Evolutionary conservation across 2,888 invertebrate genomes (phyloP), one percentile per base, ranked within the genome.

Genomic region (Portevinia maculata): DNA sequence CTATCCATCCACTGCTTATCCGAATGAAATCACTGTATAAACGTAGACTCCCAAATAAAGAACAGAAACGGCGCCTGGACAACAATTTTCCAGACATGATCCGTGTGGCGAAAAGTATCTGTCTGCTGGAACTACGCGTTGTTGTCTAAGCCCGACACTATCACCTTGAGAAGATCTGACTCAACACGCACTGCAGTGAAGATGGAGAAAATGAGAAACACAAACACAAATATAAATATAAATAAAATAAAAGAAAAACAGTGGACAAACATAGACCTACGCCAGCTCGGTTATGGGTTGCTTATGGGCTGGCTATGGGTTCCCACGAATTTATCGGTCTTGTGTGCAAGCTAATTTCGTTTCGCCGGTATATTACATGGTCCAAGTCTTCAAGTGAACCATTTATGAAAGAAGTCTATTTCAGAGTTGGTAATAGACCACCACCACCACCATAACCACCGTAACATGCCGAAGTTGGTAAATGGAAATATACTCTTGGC

Each of bases 101-200:
- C 67, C 76, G 64, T 53, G 44, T 53, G 71, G 44, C 21, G 41
- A 32, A 53, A 53, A 53, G 55, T 69, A 69, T 37, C 55, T 53
- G 11, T 44, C 17, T 62, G 48, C 21, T 52, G 64, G 69, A 48
- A 60, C 24, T 52, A 52, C 50, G 76, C 69, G 46, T 13, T 44
- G 17, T 15, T 34, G 19, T 55, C 70, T 52, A 50, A 17, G 39
- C 53, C 19, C 46, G 65, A 57, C 81, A 64, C 48, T 73, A 83
- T 83, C 83, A 60, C 53, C 71, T 78, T 73, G 78, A 78, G 83
- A 83, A 78, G 83, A 83, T 83, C 83, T 71, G 71, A 50, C 28
- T 44, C 55, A 73, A 60, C 67, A 67, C 78, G 73, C 83, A 78
- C 52, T 24, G 17, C 9, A 50, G 17, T 5, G 24, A 19, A 62